Evolutionary conservation across 2,888 invertebrate species (phyloP).

Genomic region (Tupiocoris notatus): DNA sequence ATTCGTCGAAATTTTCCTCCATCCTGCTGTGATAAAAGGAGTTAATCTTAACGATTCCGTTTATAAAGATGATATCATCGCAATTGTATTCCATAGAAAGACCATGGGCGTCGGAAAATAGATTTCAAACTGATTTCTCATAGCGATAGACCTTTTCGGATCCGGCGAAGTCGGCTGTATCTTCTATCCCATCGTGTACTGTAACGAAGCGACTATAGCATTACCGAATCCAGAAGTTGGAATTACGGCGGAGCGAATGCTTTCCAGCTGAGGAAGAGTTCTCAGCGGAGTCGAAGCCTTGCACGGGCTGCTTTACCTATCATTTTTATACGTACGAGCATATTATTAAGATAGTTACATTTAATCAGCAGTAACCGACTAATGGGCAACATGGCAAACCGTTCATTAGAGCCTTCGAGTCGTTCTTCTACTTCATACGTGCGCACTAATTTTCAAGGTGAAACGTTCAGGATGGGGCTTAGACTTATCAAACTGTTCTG

Average conservation of each 20-base stretch:
- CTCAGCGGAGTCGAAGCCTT: background rate
- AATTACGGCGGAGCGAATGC: constrained; percentile 3
- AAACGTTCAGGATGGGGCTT: constrained; percentile 1
- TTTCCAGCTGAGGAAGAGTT: too few species aligned
- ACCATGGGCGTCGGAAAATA: background rate
- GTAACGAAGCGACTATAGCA: background rate
- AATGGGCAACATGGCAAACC: constrained; percentile 22
- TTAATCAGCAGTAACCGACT: constrained; percentile 37
- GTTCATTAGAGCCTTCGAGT: background rate
- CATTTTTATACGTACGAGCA: constrained; percentile 9
- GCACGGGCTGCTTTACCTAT: constrained; percentile 14
- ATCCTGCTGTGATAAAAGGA: too few species aligned
- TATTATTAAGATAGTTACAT: constrained; percentile 35
- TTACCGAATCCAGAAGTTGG: constrained; percentile 13
- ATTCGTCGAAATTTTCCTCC: too few species aligned
- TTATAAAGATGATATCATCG: background rate
- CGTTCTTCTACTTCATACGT: background rate
- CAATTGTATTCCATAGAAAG: background rate
- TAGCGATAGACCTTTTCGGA: background rate
- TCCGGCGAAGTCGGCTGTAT: background rate
- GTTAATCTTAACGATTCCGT: background rate
- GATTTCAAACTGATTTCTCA: background rate
- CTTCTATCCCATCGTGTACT: background rate
- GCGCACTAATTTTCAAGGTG: constrained; percentile 10
- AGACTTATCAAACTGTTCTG: background rate